These are phyloP conservation scores for Xanthia togata DNA, from an alignment of 2,888 invertebrate species.

Conservation along the genomic window DNA sequence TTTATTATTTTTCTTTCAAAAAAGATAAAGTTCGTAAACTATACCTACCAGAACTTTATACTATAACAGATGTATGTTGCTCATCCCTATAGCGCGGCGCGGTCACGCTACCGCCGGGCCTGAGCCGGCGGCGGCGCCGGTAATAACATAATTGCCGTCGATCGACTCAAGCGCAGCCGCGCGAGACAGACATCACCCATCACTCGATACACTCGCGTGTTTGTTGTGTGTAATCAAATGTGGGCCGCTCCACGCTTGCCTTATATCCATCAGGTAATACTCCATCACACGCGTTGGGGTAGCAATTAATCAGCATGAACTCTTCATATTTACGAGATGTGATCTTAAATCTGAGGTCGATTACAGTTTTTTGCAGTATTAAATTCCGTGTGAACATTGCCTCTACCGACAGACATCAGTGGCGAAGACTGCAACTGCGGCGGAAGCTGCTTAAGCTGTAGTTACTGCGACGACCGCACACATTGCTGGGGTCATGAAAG, in stretches of 20 bases:
- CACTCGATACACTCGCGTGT: conserved; percentile 45
- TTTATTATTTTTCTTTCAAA: not conserved
- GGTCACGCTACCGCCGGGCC: conserved; percentile 51
- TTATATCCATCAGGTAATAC: no score
- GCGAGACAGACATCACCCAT: conserved; percentile 31
- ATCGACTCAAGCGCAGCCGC: conserved; percentile 57
- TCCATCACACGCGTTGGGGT: not conserved
- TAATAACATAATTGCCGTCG: conserved; percentile 82
- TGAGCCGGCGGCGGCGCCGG: conserved; percentile 36
- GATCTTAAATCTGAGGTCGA: not conserved
- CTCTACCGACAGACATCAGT: not conserved
- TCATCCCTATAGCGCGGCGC: conserved; percentile 50
- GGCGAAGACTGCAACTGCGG: not conserved
- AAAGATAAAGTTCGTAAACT: not conserved
- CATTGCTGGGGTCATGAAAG: not conserved
- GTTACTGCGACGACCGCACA: not conserved
- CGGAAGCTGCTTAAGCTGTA: not conserved
- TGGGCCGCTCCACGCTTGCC: conserved; percentile 3
- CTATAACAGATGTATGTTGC: not conserved
- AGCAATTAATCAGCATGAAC: not conserved
- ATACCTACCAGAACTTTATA: no score
- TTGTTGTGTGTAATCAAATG: conserved; percentile 60
- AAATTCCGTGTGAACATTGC: not conserved
- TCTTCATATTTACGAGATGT: not conserved
- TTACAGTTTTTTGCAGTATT: not conserved